Percentiles rank a stretch among this genome's conserved stretches.
phyloP scores from a whole-genome alignment of 2,888 invertebrate genomes.

The Micropterix aruncella region DNA sequence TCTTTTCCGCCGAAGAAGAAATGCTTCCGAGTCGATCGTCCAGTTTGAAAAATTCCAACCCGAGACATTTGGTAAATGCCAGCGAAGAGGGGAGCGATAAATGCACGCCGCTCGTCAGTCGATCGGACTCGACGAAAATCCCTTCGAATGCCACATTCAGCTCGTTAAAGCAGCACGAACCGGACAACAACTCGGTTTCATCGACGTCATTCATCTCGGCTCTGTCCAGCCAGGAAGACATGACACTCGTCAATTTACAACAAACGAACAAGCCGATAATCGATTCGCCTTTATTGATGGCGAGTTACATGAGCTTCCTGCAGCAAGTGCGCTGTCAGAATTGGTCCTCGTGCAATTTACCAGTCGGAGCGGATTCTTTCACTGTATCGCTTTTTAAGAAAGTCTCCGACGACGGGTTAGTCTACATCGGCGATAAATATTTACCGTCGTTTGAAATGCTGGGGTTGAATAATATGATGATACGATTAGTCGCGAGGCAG shows the following conservation, averaged over 20 bases:
- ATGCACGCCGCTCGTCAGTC: conserved; percentile 26
- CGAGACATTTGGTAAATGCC: conserved; percentile 22
- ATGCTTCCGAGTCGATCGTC: conserved; percentile 55
- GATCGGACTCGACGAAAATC: conserved; percentile 23
- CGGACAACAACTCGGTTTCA: conserved; percentile 68
- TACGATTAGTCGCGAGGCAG: conserved; percentile 31
- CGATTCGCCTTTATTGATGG: conserved; percentile 88
- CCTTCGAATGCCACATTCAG: conserved; percentile 30
- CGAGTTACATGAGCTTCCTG: conserved; percentile 84
- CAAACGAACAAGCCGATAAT: conserved; percentile 86
- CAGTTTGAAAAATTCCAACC: conserved; percentile 49
- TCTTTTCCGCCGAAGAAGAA: conserved; percentile 90
- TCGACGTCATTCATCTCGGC: conserved; percentile 82
- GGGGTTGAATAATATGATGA: conserved; percentile 25
- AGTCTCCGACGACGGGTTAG: conserved; percentile 58
- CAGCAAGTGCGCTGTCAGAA: conserved; percentile 70
- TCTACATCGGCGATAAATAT: conserved; percentile 53
- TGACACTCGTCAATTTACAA: conserved; percentile 85
- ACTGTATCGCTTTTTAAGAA: conserved; percentile 69
- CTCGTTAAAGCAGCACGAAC: conserved; percentile 41
- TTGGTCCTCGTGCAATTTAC: conserved; percentile 61
- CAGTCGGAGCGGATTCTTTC: conserved; percentile 60
- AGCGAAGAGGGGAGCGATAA: conserved; percentile 29
- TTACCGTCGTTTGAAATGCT: conserved; percentile 27
- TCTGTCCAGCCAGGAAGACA: conserved; percentile 84